phyloP scores from a whole-genome alignment of 92 coral and sea anemone genomes.

The Phymanthus crucifer region DNA sequence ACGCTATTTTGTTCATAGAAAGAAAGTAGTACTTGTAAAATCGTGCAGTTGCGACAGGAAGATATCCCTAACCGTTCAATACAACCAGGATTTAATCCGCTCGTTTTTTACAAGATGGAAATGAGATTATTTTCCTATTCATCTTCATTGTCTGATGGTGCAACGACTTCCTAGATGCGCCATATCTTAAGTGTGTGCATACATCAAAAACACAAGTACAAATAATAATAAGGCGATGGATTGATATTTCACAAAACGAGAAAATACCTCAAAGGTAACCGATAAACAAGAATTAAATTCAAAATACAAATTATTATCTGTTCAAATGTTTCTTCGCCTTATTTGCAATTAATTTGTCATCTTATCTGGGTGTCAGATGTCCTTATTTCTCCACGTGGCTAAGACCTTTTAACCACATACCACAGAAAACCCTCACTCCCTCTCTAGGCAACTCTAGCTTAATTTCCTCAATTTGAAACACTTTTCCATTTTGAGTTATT shows the following conservation, averaged over 20 bases:
- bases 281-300: too few species aligned
- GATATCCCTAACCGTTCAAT: background rate
- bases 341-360: too few species aligned
- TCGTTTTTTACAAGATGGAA: background rate
- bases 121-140: background rate
- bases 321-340: too few species aligned
- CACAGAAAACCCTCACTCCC: background rate
- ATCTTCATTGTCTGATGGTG: background rate
- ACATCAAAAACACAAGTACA: too few species aligned
- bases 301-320: too few species aligned
- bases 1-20: too few species aligned
- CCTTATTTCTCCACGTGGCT: background rate
- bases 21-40: too few species aligned
- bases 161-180: background rate
- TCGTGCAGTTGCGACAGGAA: background rate
- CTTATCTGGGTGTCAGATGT: background rate
- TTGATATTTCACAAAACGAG: too few species aligned
- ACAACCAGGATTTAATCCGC: background rate
- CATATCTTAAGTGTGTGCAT: too few species aligned
- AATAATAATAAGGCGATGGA: too few species aligned
- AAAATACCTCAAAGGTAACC: too few species aligned
- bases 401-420: background rate
- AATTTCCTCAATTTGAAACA: background rate
- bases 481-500: background rate
- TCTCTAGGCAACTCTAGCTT: background rate